Evolutionary conservation across 1,140 invertebrate species (phyloP), one percentile per base, ranked within the genome.

Genomic region (Drosophila littoralis): DNA sequence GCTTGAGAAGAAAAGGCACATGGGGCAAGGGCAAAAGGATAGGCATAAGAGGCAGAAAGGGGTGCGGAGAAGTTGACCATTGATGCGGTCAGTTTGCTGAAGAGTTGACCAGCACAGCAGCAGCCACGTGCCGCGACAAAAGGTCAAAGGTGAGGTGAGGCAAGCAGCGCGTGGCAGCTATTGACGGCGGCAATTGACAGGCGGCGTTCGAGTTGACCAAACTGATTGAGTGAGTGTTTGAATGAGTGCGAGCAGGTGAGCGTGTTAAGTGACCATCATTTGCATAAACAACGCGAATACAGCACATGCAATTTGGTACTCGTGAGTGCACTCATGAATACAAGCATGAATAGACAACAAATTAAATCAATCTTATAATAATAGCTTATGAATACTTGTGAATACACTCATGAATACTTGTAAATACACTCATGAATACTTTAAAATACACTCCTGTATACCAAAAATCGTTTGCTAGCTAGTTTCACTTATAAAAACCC

Each of bases 61-160:
- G 48, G 13, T 10, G 33, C 35, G 28, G 12, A 13, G 35, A 13
- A 52, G 40, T 33, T 65, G 38, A 13, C 48, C 43, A 28, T 64
- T 75, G 36, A 46, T 48, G 42, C 52, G 63, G 75, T 63, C 64
- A 70, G 70, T 58, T 48, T 12, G 8, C 1, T 54, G 32, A 2
- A 13, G 57, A 61, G 48, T 69, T 70, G 69, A 71, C 69, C 60
- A 59, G 3, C 13, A 38, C 33, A 43, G 13, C 32, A 42, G 66
- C 64, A 40, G 68, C 55, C 72, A 64, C 52, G 43, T 36, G 58
- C n/a, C 33, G 1, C 61, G 12, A 28, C 3, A n/a, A 15, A 42
- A 58, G 61, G 61, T 71, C 68, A 82, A 82, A 82, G 79, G 71
- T 82, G 45, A 15, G 61, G 12, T 32, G 48, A 48, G 52, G 51